These are phyloP conservation scores for Azemiops feae DNA, from an alignment of 2,113 vertebrate genomes.

Conservation along the genomic window DNA sequence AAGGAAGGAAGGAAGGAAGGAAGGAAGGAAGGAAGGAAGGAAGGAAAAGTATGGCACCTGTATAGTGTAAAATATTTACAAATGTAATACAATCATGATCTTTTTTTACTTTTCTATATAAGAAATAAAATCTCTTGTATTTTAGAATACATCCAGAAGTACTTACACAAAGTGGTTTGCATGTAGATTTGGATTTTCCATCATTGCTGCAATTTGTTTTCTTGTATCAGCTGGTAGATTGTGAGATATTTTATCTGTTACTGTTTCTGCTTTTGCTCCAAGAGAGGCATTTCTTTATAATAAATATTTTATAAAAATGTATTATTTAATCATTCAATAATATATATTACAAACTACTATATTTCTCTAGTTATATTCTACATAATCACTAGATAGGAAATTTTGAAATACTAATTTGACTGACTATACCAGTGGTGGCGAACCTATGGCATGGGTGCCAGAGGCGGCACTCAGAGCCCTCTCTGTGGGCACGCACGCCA, in stretches of 20 bases:
- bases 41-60: neutral
- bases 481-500: no score
- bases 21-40: neutral
- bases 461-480: no score
- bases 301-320: slow-evolving; percentile 19
- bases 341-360: neutral
- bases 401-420: neutral
- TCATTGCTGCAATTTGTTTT: slow-evolving; percentile 67
- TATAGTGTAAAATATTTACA: neutral
- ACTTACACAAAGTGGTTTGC: slow-evolving; percentile 80
- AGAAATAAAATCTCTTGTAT: slow-evolving; percentile 2
- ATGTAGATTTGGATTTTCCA: slow-evolving; percentile 50
- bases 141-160: slow-evolving; percentile 25
- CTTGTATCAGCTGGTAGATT: slow-evolving; percentile 65
- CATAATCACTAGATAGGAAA: neutral
- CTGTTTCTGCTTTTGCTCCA: slow-evolving; percentile 88
- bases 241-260: slow-evolving; percentile 80
- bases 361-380: neutral
- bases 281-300: slow-evolving; percentile 80
- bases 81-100: neutral
- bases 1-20: no score
- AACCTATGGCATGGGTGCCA: no score
- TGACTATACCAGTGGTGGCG: no score
- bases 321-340: neutral
- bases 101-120: neutral